Percentiles rank a stretch among this genome's conserved stretches.
These are phyloP conservation scores for Pandion haliaetus DNA, from an alignment of 2,113 vertebrate genomes.

Conservation along the genomic window DNA sequence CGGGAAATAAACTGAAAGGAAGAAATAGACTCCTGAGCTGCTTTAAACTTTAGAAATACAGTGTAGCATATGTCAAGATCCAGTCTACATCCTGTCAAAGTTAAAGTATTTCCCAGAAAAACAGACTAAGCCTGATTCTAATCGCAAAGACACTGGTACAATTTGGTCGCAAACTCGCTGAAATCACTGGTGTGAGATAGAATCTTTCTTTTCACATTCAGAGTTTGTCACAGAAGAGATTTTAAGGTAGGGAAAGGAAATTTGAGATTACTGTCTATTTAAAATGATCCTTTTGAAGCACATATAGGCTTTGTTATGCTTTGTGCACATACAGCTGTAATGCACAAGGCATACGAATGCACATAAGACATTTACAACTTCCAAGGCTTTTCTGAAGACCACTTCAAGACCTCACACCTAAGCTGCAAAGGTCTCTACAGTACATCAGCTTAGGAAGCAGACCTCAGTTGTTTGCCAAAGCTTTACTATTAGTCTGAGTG, in stretches of 20 bases:
- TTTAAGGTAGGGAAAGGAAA: not conserved
- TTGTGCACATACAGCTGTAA: not conserved
- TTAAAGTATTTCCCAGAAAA: not conserved
- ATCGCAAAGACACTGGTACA: not conserved
- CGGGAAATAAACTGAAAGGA: not conserved
- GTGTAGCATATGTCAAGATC: not conserved
- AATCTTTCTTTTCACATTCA: not conserved
- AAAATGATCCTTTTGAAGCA: not conserved
- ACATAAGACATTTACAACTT: not conserved
- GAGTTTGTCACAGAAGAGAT: not conserved
- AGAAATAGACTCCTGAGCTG: not conserved
- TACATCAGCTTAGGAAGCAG: not conserved
- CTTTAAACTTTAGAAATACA: conserved; percentile 9
- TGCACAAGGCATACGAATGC: not conserved
- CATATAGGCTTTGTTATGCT: not conserved
- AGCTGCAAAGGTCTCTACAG: not conserved
- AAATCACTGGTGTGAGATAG: not conserved
- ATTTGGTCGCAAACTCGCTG: not conserved
- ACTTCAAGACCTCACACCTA: not conserved
- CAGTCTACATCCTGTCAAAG: not conserved
- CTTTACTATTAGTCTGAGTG: not conserved
- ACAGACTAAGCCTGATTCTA: not conserved
- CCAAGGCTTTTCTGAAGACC: not conserved
- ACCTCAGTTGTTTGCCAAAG: not conserved
- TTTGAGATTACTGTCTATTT: not conserved